phyloP scores from a whole-genome alignment of 2,888 invertebrate species.

The Thalpophila matura region DNA sequence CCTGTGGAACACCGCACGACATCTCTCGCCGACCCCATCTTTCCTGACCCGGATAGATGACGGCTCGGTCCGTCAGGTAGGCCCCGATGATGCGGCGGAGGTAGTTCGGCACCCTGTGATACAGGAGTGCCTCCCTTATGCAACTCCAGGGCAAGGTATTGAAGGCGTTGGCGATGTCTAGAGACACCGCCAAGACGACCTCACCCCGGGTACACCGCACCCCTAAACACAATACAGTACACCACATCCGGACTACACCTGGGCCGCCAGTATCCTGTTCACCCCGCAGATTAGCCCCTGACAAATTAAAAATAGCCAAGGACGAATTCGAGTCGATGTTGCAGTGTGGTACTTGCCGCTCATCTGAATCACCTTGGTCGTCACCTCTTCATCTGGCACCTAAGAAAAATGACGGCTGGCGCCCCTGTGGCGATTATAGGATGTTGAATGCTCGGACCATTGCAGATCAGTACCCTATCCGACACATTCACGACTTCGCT shows the following conservation, averaged over 20 bases:
- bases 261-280: conserved; percentile 32
- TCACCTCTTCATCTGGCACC: conserved; percentile 57
- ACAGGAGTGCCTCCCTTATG: too few species aligned
- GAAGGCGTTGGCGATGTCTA: too few species aligned
- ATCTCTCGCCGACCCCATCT: too few species aligned
- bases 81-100: too few species aligned
- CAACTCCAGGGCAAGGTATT: too few species aligned
- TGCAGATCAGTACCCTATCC: conserved; percentile 24
- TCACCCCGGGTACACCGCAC: too few species aligned
- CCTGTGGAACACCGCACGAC: too few species aligned
- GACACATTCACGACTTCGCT: conserved; percentile 33
- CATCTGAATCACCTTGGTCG: conserved; percentile 11
- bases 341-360: conserved; percentile 9
- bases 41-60: too few species aligned
- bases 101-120: too few species aligned
- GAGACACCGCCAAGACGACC: too few species aligned
- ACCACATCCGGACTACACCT: conserved; percentile 50
- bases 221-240: conserved; percentile 43
- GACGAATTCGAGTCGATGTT: not conserved
- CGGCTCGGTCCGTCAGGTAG: too few species aligned
- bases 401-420: conserved; percentile 52
- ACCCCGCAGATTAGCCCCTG: conserved; percentile 7
- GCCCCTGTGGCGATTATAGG: conserved; percentile 55
- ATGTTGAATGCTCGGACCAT: not conserved
- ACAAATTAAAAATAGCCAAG: conserved; percentile 7